Base-by-base conservation (phyloP, 64 coral and sea anemone species). In the Montipora efflorescens region DNA sequence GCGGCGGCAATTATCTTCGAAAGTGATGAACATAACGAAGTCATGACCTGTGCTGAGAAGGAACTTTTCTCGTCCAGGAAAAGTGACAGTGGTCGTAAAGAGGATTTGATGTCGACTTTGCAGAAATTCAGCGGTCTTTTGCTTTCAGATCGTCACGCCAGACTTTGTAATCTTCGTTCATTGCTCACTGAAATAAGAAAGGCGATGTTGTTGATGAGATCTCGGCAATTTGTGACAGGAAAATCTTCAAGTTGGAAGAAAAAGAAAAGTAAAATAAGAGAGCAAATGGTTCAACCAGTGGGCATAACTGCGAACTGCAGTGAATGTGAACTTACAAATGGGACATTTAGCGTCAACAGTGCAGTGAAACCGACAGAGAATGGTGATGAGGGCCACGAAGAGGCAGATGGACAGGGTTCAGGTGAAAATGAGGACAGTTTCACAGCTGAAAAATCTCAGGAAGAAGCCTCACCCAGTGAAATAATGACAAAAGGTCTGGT, bases 161-260 rank as follows among this genome's bases (percentile, higher is more conserved):
- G 71, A 51, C 15, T 86, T 18, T 12, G 8, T 22, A 71, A 71
- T 52, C 64, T 71, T 6, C 67, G 82, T 44, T 15, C 19, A 45
- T 19, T 86, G 3, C 82, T 86, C 46, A 72, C 66, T 49, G 82
- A 86, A 44, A 86, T 86, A 16, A 69, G 82, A 50, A 86, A 86
- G 47, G 82, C 46, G 10, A 71, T 86, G 62, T 72, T 86, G 45
- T 47, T 86, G 18, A 50, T 50, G 66, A 86, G 82, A n/a, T 86
- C 82, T 44, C 67, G 46, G 45, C 82, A 86, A 23, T 71, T 86
- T 48, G 67, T 16, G 3, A 71, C 45, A 22, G 9, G 62, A 66
- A 86, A 44, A 45, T 36, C 48, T 48, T 48, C 73, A 13, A 86
- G 19, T 43, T 64, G 71, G 47, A 86, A 72, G 66, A 86, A 86